Evolutionary conservation across 2,888 invertebrate genomes (phyloP), one percentile per base, ranked within the genome.

Genomic region (Drosophila helvetica): DNA sequence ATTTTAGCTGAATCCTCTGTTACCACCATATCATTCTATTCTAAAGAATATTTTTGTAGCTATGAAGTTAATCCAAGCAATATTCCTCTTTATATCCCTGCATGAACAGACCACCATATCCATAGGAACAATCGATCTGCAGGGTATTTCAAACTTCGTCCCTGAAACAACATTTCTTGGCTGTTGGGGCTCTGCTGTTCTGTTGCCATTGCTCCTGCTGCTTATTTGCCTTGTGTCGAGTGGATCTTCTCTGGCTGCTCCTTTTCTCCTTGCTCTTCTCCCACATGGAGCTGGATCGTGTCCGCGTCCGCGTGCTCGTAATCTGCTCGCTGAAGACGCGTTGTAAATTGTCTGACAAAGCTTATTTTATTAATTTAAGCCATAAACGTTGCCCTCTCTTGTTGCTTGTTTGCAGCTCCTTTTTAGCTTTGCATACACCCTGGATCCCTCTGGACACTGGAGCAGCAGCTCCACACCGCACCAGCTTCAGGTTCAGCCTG

Each of bases 281-380:
- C 58, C 53, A 61, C 38, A 38, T 53, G 54, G 54, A 43, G 64
- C 19, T 52, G 77, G 64, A 78, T 75, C 76, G 76, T 82, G 79
- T 76, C 78, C 75, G 77, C 75, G 85, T 79, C 78, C 75, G 77
- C 75, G 85, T 79, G 86, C 85, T 88, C 86, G 79, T 89, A 89
- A 89, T 89, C 89, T 89, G 89, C 88, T 82, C 81, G 89, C 87
- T 89, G 89, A 89, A 89, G 87, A 89, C 89, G 89, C 89, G 88
- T 89, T 89, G 89, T 89, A 88, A 89, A 89, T 89, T 87, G 88
- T 81, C 89, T 89, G 89, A 89, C 89, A 89, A 89, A 89, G 89
- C 89, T 89, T 89, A 89, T 89, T 89, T 89, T 89, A 89, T 89
- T 89, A 89, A 89, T 88, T 89, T 86, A 89, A 89, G 85, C 88